Base-by-base conservation (phyloP, 2,888 invertebrate genomes). In the Aricia artaxerxes region DNA sequence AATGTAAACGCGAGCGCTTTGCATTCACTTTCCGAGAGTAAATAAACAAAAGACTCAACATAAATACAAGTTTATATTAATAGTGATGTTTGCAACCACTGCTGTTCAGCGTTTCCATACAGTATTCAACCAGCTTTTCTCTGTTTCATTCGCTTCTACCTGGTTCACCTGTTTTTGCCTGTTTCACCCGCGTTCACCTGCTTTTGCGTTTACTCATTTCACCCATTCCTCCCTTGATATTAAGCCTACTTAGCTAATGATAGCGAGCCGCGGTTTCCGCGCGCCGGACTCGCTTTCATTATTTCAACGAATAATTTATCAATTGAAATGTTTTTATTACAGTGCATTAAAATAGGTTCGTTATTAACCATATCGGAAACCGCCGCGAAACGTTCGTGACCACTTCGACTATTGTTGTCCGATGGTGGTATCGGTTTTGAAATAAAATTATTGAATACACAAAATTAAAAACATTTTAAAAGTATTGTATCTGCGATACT, bases 261-360 rank as follows among this genome's bases (percentile, higher is more conserved):
- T 80, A 80, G 81, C 80, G 78, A 81, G 78, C 80, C 78, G 80
- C 82, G 81, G 81, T 80, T 77, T 73, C 69, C 69, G 35, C 64
- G 11, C 69, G 6, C 69, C 69, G 35, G 35, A 38, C 69, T 69
- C 35, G 38, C 35, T 13, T 35, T 69, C 31, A 64, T 64, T 69
- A 69, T 69, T 69, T 35, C 35, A 69, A 35, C 69, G 35, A 69
- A 69, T 69, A 69, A 69, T 69, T 69, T 69, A 69, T 69, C 69
- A 69, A 69, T 69, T 38, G 69, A 69, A 69, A 69, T 69, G 35
- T 69, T 69, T 69, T 69, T 69, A 69, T 13, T 35, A 69, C 69
- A 35, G 69, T 69, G 69, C 35, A 38, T 38, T 69, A 38, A 69
- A 69, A 69, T 31, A 69, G 64, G 5, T 11, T 35, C 61, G 69